These are phyloP conservation scores for Amphipoea oculea DNA, from an alignment of 2,888 invertebrate species.

Conservation along the genomic window DNA sequence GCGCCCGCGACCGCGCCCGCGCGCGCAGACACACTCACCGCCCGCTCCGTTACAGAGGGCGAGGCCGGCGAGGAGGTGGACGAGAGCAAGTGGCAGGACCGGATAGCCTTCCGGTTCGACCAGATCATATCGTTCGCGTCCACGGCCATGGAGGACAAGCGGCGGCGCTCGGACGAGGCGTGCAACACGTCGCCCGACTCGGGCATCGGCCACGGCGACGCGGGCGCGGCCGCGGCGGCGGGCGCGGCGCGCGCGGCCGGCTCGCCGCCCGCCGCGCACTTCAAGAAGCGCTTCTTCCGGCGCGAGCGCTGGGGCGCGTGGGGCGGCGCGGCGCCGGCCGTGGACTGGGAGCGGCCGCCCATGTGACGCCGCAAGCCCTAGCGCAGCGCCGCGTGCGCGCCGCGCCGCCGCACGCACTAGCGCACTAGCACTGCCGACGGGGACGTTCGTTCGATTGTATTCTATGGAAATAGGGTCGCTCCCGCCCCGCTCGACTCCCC, in stretches of 20 bases:
- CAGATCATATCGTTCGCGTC: conserved; percentile 98
- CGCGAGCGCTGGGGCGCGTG: conserved; percentile 92
- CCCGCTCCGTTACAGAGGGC: conserved; percentile 84
- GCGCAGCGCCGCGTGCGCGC: conserved; percentile 69
- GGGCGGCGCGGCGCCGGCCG: conserved; percentile 84
- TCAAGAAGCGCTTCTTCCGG: conserved; percentile 96
- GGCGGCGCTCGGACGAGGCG: conserved; percentile 95
- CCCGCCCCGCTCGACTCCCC: conserved; percentile 47
- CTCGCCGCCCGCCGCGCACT: conserved; percentile 87
- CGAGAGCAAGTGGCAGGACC: conserved; percentile 97
- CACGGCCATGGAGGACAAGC: conserved; percentile 96
- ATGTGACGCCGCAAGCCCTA: conserved; percentile 84
- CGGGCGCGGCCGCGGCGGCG: conserved; percentile 79
- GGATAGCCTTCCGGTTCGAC: conserved; percentile 98
- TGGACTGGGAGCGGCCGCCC: conserved; percentile 88
- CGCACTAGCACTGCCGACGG: conserved; percentile 66
- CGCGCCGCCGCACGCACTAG: conserved; percentile 55
- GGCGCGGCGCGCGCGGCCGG: conserved; percentile 68
- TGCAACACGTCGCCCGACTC: conserved; percentile 96
- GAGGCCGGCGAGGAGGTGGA: conserved; percentile 93
- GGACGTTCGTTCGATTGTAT: conserved; percentile 61
- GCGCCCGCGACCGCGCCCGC: conserved; percentile 39
- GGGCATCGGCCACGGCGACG: conserved; percentile 94
- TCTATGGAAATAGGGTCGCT: conserved; percentile 69
- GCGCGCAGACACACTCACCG: conserved; percentile 50